Conservation (phyloP, 2,888 invertebrate species). For the Mycalesis mineus region DNA sequence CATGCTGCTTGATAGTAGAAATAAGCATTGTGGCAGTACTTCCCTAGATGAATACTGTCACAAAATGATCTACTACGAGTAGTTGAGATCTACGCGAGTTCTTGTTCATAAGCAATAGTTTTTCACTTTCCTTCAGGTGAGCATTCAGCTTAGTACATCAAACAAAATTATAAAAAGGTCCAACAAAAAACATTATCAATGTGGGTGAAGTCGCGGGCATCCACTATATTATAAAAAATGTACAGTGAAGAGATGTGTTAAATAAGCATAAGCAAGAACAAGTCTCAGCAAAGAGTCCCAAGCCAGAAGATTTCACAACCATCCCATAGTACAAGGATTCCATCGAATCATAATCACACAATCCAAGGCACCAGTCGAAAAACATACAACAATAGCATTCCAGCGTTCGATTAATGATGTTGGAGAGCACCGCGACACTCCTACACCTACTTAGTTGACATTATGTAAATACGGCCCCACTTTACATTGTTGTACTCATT, state of each 20-base stretch:
- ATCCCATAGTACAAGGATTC: constrained; percentile 12
- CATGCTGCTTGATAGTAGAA: too few species aligned
- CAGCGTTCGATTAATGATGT: constrained; percentile 72
- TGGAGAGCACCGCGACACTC: constrained; percentile 61
- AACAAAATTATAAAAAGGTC: too few species aligned
- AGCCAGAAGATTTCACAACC: constrained; percentile 11
- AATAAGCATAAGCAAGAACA: background rate
- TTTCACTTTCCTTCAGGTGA: too few species aligned
- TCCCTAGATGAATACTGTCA: too few species aligned
- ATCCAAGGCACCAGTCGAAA: constrained; percentile 55
- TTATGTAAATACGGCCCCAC: constrained; percentile 76
- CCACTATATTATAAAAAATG: too few species aligned
- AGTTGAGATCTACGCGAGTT: too few species aligned
- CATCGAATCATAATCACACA: constrained; percentile 43
- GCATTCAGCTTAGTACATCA: too few species aligned
- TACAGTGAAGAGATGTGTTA: background rate
- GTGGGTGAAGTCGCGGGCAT: too few species aligned
- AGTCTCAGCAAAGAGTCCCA: background rate
- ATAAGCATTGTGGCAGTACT: too few species aligned
- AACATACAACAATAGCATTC: constrained; percentile 74
- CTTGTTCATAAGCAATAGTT: too few species aligned
- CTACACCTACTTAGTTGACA: constrained; percentile 77
- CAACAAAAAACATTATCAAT: too few species aligned
- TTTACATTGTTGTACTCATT: constrained; percentile 76
- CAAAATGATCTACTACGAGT: too few species aligned